Percentiles rank a stretch among this genome's conserved stretches.
phyloP scores from a whole-genome alignment of 2,113 vertebrate species.

The Ceyx margarethae region DNA sequence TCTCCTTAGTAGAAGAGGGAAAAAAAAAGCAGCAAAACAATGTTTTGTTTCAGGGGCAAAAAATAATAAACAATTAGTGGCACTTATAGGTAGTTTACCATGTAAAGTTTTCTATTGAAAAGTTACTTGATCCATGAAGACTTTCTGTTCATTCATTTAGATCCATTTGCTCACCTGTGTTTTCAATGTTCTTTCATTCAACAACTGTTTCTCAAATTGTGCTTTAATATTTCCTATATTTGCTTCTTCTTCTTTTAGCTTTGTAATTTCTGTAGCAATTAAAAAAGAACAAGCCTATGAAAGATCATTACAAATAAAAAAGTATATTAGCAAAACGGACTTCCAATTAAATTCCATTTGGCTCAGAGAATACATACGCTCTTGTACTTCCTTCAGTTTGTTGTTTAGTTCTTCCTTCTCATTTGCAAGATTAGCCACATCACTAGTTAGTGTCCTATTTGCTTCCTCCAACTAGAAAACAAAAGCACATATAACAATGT shows the following conservation, averaged over 20 bases:
- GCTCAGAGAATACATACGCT: slow-evolving; percentile 78
- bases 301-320: background rate
- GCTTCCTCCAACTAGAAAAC: slow-evolving; percentile 90
- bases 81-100: background rate
- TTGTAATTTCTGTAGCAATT: slow-evolving; percentile 79
- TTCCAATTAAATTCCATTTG: background rate
- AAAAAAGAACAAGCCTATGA: background rate
- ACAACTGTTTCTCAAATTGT: slow-evolving; percentile 90
- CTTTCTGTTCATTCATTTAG: background rate
- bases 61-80: background rate
- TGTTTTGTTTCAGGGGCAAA: background rate
- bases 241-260: slow-evolving; percentile 86
- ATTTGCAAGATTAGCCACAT: slow-evolving; percentile 95
- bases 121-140: background rate
- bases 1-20: background rate
- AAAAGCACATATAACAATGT: background rate
- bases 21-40: background rate
- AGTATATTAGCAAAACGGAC: background rate
- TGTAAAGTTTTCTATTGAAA: background rate
- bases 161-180: slow-evolving; percentile 81
- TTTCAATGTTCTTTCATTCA: slow-evolving; percentile 93
- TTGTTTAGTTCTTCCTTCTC: slow-evolving; percentile 98
- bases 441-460: slow-evolving; percentile 92
- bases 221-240: slow-evolving; percentile 84
- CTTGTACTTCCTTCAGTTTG: slow-evolving; percentile 88